These are phyloP conservation scores for Xanthorhoe designata DNA, from an alignment of 2,888 invertebrate species.

Conservation along the genomic window DNA sequence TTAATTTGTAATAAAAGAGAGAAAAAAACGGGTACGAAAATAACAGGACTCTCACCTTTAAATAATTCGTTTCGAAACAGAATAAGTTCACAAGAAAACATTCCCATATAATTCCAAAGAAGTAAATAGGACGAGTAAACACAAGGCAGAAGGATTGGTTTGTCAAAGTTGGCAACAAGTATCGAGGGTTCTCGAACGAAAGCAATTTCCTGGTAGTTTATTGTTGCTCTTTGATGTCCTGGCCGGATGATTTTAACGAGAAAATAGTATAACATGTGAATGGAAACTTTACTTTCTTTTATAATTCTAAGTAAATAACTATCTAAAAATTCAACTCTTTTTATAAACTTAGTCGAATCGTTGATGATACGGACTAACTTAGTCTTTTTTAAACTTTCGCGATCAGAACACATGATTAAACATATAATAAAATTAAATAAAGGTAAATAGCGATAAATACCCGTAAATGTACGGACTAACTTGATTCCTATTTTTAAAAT, in stretches of 20 bases:
- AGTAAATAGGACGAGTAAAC: slow-evolving; percentile 19
- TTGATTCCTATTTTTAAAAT: no score
- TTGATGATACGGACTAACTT: no score
- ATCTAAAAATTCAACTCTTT: no score
- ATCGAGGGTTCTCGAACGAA: slow-evolving; percentile 28
- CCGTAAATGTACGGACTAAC: no score
- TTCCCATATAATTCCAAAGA: slow-evolving; percentile 3
- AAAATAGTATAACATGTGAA: slow-evolving; percentile 1
- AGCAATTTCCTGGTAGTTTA: slow-evolving; percentile 27
- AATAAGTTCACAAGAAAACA: slow-evolving; percentile 1
- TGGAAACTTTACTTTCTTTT: slow-evolving; percentile 3
- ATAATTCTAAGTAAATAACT: no score
- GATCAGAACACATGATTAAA: no score
- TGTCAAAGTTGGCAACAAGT: slow-evolving; percentile 30
- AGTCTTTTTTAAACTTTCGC: no score
- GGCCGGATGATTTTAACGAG: slow-evolving; percentile 14
- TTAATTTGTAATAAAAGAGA: no score
- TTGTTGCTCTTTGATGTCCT: slow-evolving; percentile 17
- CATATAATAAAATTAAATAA: no score
- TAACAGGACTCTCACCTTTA: not conserved
- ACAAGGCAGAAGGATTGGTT: slow-evolving; percentile 21
- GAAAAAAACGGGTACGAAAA: not conserved
- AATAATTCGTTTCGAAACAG: not conserved
- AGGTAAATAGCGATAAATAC: no score
- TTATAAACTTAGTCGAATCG: no score